A percentile compares a stretch with the other conserved stretches of the same genome.
Conservation (phyloP, 2,797 vertebrate species). For the Sarcophilus harrisii region DNA sequence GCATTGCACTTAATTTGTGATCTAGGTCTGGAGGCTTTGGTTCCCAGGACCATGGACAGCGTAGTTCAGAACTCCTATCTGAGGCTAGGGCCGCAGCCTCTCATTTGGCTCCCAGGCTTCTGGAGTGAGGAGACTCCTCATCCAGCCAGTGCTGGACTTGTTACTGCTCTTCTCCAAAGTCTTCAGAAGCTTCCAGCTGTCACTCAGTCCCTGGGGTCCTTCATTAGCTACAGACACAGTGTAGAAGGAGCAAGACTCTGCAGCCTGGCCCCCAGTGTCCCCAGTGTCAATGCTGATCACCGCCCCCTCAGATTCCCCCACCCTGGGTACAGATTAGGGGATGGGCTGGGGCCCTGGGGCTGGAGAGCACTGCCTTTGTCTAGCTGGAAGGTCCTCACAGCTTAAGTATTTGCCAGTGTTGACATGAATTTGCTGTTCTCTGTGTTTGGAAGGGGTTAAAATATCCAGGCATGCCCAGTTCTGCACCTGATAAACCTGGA, state of each 20-base stretch:
- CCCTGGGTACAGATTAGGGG: not conserved
- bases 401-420: not conserved
- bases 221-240: too few species aligned
- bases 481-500: constrained; percentile 85
- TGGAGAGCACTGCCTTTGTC: not conserved
- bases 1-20: not conserved
- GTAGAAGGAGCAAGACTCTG: too few species aligned
- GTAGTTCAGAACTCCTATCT: too few species aligned
- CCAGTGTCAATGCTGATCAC: not conserved
- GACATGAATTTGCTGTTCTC: not conserved
- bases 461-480: constrained; percentile 84
- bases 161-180: too few species aligned
- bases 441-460: constrained; percentile 89
- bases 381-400: not conserved
- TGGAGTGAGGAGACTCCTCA: too few species aligned
- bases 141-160: too few species aligned
- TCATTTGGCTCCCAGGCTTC: too few species aligned
- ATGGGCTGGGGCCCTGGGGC: not conserved
- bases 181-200: too few species aligned
- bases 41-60: not conserved
- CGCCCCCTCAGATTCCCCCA: too few species aligned
- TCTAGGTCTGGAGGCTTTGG: not conserved
- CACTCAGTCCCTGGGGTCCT: too few species aligned
- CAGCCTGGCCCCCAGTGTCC: too few species aligned
- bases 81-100: too few species aligned